Conservation (phyloP, 1,140 invertebrate species). For the Hycleus phaleratus region DNA sequence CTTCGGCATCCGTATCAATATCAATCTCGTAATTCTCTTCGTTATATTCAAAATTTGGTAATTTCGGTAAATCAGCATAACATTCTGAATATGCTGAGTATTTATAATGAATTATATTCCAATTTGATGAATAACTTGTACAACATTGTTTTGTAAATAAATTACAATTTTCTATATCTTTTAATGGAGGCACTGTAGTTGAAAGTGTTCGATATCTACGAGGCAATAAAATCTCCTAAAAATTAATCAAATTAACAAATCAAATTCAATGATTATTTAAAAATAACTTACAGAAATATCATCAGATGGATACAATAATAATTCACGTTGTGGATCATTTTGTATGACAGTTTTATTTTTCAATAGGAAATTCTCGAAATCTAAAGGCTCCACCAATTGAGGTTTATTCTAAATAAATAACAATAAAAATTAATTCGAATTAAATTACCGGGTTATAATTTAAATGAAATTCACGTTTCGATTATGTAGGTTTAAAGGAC, state of each 20-base stretch:
- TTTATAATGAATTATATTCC: conserved; percentile 83
- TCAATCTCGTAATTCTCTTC: conserved; percentile 84
- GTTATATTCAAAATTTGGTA: conserved; percentile 55
- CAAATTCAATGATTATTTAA: conserved; percentile 1
- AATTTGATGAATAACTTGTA: conserved; percentile 76
- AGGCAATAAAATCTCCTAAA: conserved; percentile 70
- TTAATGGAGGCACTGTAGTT: conserved; percentile 56
- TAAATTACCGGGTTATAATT: too few species aligned
- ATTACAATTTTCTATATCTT: conserved; percentile 49
- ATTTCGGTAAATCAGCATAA: conserved; percentile 75
- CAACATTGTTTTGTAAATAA: conserved; percentile 80
- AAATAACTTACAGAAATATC: conserved; percentile 75
- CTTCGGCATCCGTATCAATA: conserved; percentile 72
- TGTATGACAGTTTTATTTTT: conserved; percentile 86
- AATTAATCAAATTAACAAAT: conserved; percentile 10
- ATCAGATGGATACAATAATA: conserved; percentile 82
- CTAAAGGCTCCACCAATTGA: conserved; percentile 71
- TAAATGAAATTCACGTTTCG: too few species aligned
- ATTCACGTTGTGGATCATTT: conserved; percentile 86
- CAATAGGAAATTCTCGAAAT: conserved; percentile 82
- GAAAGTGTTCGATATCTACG: conserved; percentile 68
- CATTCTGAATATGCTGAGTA: conserved; percentile 76
- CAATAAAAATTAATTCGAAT: background rate
- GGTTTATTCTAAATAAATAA: conserved; percentile 57
- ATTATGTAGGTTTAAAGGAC: too few species aligned